Conservation (phyloP, 2,113 vertebrate species). For the Dicerorhinus sumatrensis region DNA sequence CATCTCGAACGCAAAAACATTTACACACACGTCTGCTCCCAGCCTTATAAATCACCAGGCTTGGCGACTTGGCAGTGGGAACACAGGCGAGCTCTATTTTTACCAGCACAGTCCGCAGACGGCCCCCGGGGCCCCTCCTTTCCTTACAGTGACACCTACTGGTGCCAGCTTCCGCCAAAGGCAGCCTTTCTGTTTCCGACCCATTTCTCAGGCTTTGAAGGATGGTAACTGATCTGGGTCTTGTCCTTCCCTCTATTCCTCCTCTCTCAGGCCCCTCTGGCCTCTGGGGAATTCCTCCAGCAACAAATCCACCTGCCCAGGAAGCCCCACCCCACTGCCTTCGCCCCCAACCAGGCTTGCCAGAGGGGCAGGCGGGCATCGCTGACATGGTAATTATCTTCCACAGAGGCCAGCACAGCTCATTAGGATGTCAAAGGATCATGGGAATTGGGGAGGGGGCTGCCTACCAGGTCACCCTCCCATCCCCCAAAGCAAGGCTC, state of each 20-base stretch:
- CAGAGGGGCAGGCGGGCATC: neutral
- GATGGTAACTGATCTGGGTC: neutral
- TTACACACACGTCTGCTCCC: conserved; percentile 64
- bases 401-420: neutral
- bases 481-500: conserved; percentile 12
- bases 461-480: neutral
- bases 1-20: conserved; percentile 75
- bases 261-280: neutral
- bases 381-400: conserved; percentile 43
- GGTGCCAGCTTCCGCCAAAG: conserved; percentile 57
- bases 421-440: conserved; percentile 65
- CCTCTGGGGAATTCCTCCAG: conserved; percentile 1
- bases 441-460: conserved; percentile 25
- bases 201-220: conserved; percentile 74
- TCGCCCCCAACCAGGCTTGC: neutral
- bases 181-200: neutral
- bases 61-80: neutral
- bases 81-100: conserved; percentile 11
- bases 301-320: neutral
- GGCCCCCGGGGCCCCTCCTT: conserved; percentile 29
- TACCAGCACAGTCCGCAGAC: conserved; percentile 48
- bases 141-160: conserved; percentile 69
- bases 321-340: neutral
- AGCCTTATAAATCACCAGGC: conserved; percentile 64
- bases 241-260: neutral